Conservation (phyloP, 1,140 invertebrate genomes). For the Penaeus chinensis region DNA sequence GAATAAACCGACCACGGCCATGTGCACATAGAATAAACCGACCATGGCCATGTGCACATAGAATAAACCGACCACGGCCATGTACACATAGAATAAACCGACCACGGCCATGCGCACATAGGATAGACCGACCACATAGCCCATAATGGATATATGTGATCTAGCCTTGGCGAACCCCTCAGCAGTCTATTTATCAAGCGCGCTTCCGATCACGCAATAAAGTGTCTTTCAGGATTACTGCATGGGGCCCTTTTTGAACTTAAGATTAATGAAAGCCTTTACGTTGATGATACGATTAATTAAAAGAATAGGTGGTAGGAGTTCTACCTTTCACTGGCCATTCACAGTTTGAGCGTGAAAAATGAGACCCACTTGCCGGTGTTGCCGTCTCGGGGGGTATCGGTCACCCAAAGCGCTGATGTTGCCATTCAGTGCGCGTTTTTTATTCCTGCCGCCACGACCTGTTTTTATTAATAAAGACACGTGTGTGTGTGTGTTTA, state of each 20-base stretch:
- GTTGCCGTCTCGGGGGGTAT: conserved; percentile 36
- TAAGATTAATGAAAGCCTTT: conserved; percentile 56
- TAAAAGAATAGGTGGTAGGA: conserved; percentile 60
- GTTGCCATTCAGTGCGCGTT: not conserved
- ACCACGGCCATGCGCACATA: too few species aligned
- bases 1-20: too few species aligned
- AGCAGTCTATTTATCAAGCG: conserved; percentile 22
- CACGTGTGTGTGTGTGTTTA: not conserved
- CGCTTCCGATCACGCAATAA: conserved; percentile 45
- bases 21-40: too few species aligned
- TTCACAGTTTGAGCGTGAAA: conserved; percentile 56
- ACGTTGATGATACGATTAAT: conserved; percentile 61
- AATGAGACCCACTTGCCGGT: conserved; percentile 52
- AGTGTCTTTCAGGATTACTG: conserved; percentile 50
- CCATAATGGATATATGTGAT: too few species aligned
- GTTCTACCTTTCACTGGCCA: conserved; percentile 54
- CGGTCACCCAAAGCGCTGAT: not conserved
- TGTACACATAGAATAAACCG: too few species aligned
- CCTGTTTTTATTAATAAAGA: not conserved
- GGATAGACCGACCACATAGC: too few species aligned
- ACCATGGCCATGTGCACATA: too few species aligned
- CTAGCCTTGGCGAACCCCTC: not conserved
- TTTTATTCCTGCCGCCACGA: not conserved
- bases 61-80: too few species aligned
- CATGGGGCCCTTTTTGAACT: conserved; percentile 46